Percentiles rank a stretch among this genome's conserved stretches.
Evolutionary conservation across 2,797 vertebrate genomes (phyloP).

Genomic region (Prionace glauca): DNA sequence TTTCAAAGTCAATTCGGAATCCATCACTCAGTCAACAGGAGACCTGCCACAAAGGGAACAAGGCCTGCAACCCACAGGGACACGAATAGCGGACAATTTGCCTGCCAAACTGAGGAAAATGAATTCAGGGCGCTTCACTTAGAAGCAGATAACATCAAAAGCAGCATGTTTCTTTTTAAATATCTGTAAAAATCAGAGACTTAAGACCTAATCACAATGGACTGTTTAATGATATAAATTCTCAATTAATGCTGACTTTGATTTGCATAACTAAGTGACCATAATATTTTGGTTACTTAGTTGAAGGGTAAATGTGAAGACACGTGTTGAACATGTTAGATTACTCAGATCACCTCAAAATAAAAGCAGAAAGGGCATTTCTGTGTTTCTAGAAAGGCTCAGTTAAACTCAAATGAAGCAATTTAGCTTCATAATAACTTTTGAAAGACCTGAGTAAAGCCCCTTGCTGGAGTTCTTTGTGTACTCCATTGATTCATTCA

Average conservation of each 20-base stretch:
- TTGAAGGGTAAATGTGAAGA: not conserved
- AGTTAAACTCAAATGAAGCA: not conserved
- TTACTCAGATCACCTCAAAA: not conserved
- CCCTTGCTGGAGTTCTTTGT: not conserved
- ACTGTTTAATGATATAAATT: not conserved
- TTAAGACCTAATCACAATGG: not conserved
- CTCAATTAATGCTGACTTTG: not conserved
- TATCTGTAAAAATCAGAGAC: not conserved
- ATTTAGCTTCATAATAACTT: not conserved
- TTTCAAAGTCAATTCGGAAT: slow-evolving; percentile 57
- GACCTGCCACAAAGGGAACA: slow-evolving; percentile 55
- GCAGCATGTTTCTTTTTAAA: not conserved
- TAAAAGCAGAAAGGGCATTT: not conserved
- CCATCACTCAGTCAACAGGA: slow-evolving; percentile 64
- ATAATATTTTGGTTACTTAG: not conserved
- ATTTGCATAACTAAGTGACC: not conserved
- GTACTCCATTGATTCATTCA: not conserved
- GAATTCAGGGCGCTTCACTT: slow-evolving; percentile 61
- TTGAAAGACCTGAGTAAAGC: not conserved
- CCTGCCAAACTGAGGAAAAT: slow-evolving; percentile 66
- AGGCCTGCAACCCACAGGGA: slow-evolving; percentile 45
- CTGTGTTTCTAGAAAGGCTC: not conserved
- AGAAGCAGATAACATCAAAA: slow-evolving; percentile 19
- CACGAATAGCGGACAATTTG: slow-evolving; percentile 63
- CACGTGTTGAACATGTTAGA: not conserved